Evolutionary conservation across 2,113 vertebrate genomes (phyloP).

Genomic region (Thinocorus orbignyianus): DNA sequence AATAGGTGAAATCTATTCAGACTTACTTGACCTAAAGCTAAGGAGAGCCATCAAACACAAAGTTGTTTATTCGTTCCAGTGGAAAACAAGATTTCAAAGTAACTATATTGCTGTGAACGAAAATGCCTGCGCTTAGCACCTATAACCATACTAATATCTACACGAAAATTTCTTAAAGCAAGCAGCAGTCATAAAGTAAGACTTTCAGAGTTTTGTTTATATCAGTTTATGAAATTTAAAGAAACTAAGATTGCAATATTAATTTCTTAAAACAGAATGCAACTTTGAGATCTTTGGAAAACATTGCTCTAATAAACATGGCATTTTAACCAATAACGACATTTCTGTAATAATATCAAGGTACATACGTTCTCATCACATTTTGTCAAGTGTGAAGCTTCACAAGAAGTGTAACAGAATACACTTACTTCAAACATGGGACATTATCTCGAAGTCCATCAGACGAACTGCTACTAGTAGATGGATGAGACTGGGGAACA

Average conservation of each 20-base stretch:
- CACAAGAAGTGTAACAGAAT: neutral
- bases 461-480: conserved; percentile 95
- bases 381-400: neutral
- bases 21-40: neutral
- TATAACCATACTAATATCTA: neutral
- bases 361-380: neutral
- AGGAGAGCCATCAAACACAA: neutral
- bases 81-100: neutral
- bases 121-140: neutral
- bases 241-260: neutral
- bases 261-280: neutral
- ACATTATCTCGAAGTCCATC: conserved; percentile 92
- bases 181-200: neutral
- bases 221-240: neutral
- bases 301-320: neutral
- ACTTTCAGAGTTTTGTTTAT: neutral
- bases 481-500: conserved; percentile 89
- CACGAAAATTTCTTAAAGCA: neutral
- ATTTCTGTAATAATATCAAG: neutral
- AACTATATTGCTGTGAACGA: neutral
- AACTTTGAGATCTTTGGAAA: neutral
- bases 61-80: neutral
- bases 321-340: neutral
- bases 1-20: neutral
- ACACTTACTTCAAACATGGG: conserved; percentile 92